phyloP scores from a whole-genome alignment of 2,888 invertebrate species.

The Nomada ruficornis region DNA sequence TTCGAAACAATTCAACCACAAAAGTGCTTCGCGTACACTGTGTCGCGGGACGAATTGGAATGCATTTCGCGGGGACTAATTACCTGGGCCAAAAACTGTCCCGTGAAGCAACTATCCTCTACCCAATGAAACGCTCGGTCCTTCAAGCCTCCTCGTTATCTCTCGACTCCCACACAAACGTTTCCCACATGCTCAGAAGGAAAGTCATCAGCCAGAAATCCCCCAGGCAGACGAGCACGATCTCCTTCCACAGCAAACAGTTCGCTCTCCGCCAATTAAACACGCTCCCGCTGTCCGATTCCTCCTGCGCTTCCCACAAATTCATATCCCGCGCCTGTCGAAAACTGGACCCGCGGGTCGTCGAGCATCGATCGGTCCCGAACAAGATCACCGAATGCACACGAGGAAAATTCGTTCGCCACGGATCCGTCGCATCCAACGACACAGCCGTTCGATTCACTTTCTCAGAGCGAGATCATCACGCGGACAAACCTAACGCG shows the following conservation, averaged over 20 bases:
- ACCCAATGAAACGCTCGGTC: no score
- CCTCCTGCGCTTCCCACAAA: not conserved
- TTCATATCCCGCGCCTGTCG: not conserved
- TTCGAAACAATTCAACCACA: no score
- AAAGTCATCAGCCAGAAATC: slow-evolving; percentile 31
- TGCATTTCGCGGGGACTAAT: no score
- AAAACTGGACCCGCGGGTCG: not conserved
- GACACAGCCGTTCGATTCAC: no score
- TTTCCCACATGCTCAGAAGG: not conserved
- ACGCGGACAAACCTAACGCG: no score
- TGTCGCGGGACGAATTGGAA: no score
- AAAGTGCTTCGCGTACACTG: no score
- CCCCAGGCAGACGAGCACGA: slow-evolving; percentile 8
- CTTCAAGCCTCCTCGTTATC: not conserved
- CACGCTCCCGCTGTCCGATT: not conserved
- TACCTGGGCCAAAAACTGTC: not conserved
- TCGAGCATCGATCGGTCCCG: not conserved
- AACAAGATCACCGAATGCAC: not conserved
- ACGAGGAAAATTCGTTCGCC: not conserved
- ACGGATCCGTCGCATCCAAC: no score
- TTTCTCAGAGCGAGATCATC: no score
- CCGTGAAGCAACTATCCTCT: no score
- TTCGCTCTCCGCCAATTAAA: not conserved
- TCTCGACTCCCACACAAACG: not conserved
- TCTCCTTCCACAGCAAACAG: not conserved